Evolutionary conservation across 1,140 invertebrate genomes (phyloP), one percentile per base, ranked within the genome.

Genomic region (Heterodera carotae): DNA sequence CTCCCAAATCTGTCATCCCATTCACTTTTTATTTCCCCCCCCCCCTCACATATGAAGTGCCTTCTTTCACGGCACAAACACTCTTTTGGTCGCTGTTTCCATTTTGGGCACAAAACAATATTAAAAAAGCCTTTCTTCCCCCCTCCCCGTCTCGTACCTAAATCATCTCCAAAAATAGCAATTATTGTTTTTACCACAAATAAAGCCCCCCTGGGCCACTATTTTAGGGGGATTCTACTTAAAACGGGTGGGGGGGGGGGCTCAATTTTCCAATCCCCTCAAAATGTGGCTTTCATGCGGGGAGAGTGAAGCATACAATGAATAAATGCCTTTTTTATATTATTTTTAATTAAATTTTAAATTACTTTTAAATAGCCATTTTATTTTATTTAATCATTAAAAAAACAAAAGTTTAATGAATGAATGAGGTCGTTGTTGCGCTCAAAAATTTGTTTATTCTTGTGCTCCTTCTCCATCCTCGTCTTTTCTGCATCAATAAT

Each of bases 391-490:
- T 56, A 22, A 56, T 2, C 56, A n/a, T 31, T 25, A 77, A 77
- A 15, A 48, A 71, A 79, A 3, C 76, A 78, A 69, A 29, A 15
- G n/a, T n/a, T 69, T 69, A 48, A 31, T 70, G 31, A 71, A 71
- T 71, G 69, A 31, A 71, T 71, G 69, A 7, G 48, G 48, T 56
- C 8, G 48, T 22, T 18, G 48, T 56, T 22, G 15, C 22, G 1
- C 5, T 56, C 22, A 56, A 56, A 22, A 56, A 22, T 56, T 22
- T 56, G 15, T 22, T 56, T 56, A 5, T 22, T 15, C 15, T 56
- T 43, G 39, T n/a, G n/a, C n/a, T 43, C 39, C 2, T 43, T 43
- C 12, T 56, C 15, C 22, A 2, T 56, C 22, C 22, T 22, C 48
- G 22, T 43, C 39, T 43, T 43, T 43, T 12, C 15, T 12, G 39